Conservation (phyloP, 2,888 invertebrate species). For the Ctenicera cuprea region DNA sequence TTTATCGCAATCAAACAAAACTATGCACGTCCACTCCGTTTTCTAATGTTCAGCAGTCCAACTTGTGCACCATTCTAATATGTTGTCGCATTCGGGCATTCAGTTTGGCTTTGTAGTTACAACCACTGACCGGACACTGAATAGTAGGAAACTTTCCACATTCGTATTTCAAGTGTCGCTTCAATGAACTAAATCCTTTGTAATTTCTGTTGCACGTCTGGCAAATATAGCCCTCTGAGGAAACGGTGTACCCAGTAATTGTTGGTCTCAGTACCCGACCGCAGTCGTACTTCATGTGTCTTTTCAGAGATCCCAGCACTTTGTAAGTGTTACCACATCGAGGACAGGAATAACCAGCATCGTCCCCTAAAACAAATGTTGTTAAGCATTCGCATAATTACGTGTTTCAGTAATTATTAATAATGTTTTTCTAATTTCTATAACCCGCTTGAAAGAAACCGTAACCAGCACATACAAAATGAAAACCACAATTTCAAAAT, state of each 20-base stretch:
- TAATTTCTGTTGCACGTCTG: constrained; percentile 40
- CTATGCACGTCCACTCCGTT: no score
- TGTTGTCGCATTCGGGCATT: constrained; percentile 47
- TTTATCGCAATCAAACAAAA: background rate
- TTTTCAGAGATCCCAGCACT: constrained; percentile 49
- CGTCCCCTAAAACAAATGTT: background rate
- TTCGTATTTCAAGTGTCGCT: constrained; percentile 47
- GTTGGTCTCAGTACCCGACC: constrained; percentile 45
- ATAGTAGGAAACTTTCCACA: constrained; percentile 45
- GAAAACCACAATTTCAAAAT: no score
- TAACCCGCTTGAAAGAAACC: no score
- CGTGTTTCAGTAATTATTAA: no score
- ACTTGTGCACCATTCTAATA: constrained; percentile 48
- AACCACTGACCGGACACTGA: constrained; percentile 38
- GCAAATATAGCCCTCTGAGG: constrained; percentile 39
- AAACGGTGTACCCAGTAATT: constrained; percentile 44
- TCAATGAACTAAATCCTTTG: constrained; percentile 42
- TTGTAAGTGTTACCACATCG: constrained; percentile 54
- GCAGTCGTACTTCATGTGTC: constrained; percentile 60
- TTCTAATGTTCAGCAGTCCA: constrained; percentile 12
- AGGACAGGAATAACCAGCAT: constrained; percentile 52
- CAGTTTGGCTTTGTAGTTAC: constrained; percentile 47
- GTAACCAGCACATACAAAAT: no score
- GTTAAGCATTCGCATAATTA: no score
- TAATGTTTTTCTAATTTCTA: no score